These are phyloP conservation scores for Peromyscus polionotus DNA, from an alignment of 2,113 vertebrate species.

Conservation along the genomic window DNA sequence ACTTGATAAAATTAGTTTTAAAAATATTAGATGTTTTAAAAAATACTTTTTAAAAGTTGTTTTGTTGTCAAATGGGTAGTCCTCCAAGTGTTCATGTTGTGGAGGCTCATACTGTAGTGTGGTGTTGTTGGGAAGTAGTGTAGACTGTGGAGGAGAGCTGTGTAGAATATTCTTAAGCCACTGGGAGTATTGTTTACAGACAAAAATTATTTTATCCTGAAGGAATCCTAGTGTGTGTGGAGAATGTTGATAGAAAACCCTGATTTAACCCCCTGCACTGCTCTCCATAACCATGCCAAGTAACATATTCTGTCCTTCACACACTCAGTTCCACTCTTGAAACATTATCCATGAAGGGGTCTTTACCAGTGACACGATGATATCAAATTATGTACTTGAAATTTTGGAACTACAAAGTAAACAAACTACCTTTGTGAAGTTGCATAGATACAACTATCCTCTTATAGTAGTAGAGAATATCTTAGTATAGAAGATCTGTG, in stretches of 20 bases:
- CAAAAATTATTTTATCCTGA: neutral
- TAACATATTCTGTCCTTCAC: neutral
- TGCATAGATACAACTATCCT: neutral
- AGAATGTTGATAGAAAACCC: neutral
- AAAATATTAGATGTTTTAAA: neutral
- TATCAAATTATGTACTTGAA: no score
- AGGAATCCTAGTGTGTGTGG: neutral
- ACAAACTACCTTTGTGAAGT: neutral
- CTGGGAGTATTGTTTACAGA: rapidly evolving
- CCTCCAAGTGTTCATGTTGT: neutral
- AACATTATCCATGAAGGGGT: no score
- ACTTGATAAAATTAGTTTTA: neutral
- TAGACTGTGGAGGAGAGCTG: neutral
- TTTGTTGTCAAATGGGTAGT: neutral
- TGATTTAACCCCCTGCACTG: neutral
- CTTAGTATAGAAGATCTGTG: neutral
- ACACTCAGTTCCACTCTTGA: neutral
- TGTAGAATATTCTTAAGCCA: neutral
- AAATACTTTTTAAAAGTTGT: no score
- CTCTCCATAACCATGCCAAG: neutral
- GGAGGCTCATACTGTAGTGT: neutral
- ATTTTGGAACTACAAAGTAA: neutral
- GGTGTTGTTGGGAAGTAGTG: rapidly evolving
- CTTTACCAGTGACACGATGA: neutral
- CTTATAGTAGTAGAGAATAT: neutral